Evolutionary conservation across 2,888 invertebrate genomes (phyloP).

Genomic region (Eubasilissa splendida): DNA sequence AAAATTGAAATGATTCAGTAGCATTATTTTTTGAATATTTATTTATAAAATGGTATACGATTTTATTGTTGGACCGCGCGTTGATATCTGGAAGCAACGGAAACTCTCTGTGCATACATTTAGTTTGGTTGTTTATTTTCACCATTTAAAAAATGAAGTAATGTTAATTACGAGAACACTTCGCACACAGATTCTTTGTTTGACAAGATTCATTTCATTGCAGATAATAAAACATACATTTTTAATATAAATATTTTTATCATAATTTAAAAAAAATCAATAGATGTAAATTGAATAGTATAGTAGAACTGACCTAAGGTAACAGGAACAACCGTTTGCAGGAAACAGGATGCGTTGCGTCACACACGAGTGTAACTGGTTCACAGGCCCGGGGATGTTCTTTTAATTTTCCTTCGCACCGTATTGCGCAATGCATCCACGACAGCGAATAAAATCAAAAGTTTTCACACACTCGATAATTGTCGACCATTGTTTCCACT

Average conservation of each 20-base stretch:
- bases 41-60: too few relatives aligned
- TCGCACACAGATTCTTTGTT: too few relatives aligned
- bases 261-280: neutral
- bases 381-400: constrained; percentile 36
- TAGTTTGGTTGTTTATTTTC: too few relatives aligned
- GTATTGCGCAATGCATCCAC: constrained; percentile 33
- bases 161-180: too few relatives aligned
- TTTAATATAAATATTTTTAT: neutral
- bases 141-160: too few relatives aligned
- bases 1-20: too few relatives aligned
- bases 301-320: constrained; percentile 39
- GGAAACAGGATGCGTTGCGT: constrained; percentile 36
- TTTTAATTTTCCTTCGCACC: constrained; percentile 12
- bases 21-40: too few relatives aligned
- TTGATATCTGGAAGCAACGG: too few relatives aligned
- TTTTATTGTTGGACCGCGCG: too few relatives aligned
- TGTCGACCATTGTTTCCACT: constrained; percentile 51
- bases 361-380: constrained; percentile 27
- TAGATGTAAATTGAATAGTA: neutral
- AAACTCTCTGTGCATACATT: too few relatives aligned
- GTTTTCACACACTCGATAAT: constrained; percentile 57
- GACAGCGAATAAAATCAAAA: constrained; percentile 55
- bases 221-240: neutral
- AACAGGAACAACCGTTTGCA: constrained; percentile 45
- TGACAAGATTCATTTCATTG: too few relatives aligned